Base-by-base conservation (phyloP, 1,140 invertebrate genomes). In the Vanessa atalanta region DNA sequence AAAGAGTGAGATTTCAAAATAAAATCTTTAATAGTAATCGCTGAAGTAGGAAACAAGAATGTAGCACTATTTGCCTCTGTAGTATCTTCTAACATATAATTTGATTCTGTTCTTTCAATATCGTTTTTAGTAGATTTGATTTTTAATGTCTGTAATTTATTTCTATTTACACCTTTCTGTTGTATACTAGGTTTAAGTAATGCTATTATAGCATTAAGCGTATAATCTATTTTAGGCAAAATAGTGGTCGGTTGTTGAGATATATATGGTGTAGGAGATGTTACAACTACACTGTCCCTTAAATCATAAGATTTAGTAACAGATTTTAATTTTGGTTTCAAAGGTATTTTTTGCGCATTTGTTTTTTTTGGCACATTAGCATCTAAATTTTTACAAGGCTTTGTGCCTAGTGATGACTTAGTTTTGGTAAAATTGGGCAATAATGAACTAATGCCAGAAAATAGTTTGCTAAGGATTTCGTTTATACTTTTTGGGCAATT, bases 401-500 rank as follows among this genome's bases (percentile, higher is more conserved):
- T 69, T 47, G 51, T 8, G 2, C 26, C n/a, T 20, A 20, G 50
- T 37, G 50, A 7, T 53, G 63, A 57, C 1, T 13, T 31, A 47
- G 68, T 67, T 11, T 16, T 69, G 43, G 66, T 70, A 15, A 72
- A 77, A 69, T 79, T 70, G 57, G 83, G 79, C 37, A 86, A 65
- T 11, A 88, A 23, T 20, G 81, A 73, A 73, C 85, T 78, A 14
- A 89, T 70, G 64, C 66, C 77, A 26, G 20, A 65, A 31, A 88
- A 77, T 23, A 90, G 47, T 70, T 85, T 88, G 7, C 20, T 75
- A 60, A 88, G 69, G 1, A 88, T 43, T 51, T 75, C 55, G 20
- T 76, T 74, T 20, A 87, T 50, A 57, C 80, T 78, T 31, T 79
- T 79, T 6, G 79, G 67, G 80, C 85, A 89, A 71, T 79, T 81